A percentile compares a stretch with the other conserved stretches of the same genome.
phyloP scores from a whole-genome alignment of 2,113 vertebrate genomes.

The Sylvietta virens region DNA sequence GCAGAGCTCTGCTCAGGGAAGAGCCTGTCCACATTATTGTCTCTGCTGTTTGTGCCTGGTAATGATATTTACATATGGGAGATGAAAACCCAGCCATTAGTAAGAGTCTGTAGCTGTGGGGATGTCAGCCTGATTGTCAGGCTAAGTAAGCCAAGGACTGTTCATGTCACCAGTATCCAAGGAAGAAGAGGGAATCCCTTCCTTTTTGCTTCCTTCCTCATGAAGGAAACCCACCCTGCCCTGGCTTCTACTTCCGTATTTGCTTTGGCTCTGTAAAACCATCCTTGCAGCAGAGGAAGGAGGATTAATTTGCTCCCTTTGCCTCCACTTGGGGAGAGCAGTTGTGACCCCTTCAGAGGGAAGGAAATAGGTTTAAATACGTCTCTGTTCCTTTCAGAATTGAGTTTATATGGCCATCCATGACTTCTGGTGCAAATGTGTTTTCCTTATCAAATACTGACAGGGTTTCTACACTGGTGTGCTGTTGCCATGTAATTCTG shows the following conservation, averaged over 20 bases:
- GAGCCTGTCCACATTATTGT: neutral
- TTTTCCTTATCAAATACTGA: neutral
- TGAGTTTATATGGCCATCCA: neutral
- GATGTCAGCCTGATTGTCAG: neutral
- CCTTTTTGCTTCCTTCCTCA: neutral
- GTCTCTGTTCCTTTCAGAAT: neutral
- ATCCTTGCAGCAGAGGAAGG: neutral
- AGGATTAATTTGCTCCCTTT: neutral
- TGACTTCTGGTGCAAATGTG: neutral
- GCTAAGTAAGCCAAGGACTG: neutral
- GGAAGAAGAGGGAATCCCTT: neutral
- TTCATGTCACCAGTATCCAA: neutral
- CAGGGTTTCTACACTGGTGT: neutral
- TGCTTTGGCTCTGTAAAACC: neutral
- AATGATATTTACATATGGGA: neutral
- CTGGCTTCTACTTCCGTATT: neutral
- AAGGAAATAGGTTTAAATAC: neutral
- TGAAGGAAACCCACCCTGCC: neutral
- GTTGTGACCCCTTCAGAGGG: neutral
- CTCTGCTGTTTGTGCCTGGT: neutral
- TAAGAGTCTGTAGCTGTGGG: neutral
- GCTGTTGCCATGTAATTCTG: slow-evolving; percentile 20
- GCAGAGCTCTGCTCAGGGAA: neutral
- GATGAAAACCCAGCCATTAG: neutral
- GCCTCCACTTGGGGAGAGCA: neutral